Conservation (phyloP, 2,888 invertebrate genomes). For the Eustalomyia histrio region DNA sequence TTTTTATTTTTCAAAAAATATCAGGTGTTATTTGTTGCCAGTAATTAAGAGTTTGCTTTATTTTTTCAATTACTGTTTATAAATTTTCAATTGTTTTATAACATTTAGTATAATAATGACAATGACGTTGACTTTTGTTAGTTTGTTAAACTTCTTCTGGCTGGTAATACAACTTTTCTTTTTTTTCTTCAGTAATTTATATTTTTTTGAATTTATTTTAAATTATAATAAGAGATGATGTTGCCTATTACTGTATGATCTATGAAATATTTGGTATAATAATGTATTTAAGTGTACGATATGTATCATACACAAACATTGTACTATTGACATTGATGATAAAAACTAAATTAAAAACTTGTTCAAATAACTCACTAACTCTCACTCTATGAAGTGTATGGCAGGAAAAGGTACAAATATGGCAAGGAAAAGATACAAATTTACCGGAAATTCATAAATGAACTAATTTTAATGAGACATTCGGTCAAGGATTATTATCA, state of each 20-base stretch:
- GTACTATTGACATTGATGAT: too few species aligned
- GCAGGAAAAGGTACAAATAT: too few species aligned
- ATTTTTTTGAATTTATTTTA: neutral
- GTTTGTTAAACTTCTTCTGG: constrained; percentile 46
- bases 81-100: constrained; percentile 42
- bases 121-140: constrained; percentile 60
- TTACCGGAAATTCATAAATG: too few species aligned
- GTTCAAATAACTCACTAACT: too few species aligned
- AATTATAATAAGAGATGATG: neutral
- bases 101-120: constrained; percentile 23
- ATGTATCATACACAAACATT: too few species aligned
- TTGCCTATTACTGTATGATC: neutral
- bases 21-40: constrained; percentile 2
- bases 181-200: neutral
- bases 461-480: too few species aligned
- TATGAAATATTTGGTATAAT: constrained; percentile 6
- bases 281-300: neutral
- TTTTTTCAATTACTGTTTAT: neutral
- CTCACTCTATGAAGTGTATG: too few species aligned
- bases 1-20: neutral
- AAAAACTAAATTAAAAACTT: too few species aligned
- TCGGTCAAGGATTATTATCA: too few species aligned
- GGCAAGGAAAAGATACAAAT: too few species aligned
- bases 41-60: constrained; percentile 43
- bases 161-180: constrained; percentile 51